Evolutionary conservation across 2,888 invertebrate species (phyloP), one percentile per base, ranked within the genome.

Genomic region (Clepsis dumicolana): DNA sequence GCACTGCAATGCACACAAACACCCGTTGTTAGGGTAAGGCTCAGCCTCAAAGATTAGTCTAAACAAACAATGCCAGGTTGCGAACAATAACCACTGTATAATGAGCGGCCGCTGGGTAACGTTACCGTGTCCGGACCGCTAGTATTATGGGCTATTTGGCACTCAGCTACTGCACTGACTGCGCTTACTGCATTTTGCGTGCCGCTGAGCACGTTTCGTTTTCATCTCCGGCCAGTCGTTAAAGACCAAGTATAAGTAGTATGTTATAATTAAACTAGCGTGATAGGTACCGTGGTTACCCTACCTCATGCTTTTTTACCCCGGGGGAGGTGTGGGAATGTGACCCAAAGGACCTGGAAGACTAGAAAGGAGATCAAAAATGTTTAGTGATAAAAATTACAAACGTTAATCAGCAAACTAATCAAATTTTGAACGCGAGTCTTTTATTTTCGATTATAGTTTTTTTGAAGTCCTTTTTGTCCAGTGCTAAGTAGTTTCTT

Each of bases 41-140:
- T 16, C 1, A 60, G 24, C n/a, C 7, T 56, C 24, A 24, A 21
- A 35, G n/a, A 61, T 62, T 35, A 60, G 16, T 53, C 29, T 32
- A 12, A 38, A 66, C 25, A 44, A 54, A 48, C 53, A 44, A 50
- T 24, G 10, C n/a, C n/a, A 21, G 14, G 29, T 16, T 41, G 29
- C 18, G n/a, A 25, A 54, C 48, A 44, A 25, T 61, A 44, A 61
- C 48, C 48, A 50, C 57, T 50, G 10, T 32, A 16, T 53, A 41
- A 60, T 53, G 41, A 53, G 60, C 16, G 24, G 29, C 21, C 83
- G 75, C 75, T 86, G 76, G 73, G 63, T 77, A 75, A 86, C 88
- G 78, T 80, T 84, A 83, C 84, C 78, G 83, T 81, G 77, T 65
- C 77, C 68, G 73, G 80, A 84, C 87, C 87, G 89, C 85, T 88